These are phyloP conservation scores for Ophioderma brevispina DNA, from an alignment of 35 echinoderm and acorn worm genomes.

Conservation along the genomic window DNA sequence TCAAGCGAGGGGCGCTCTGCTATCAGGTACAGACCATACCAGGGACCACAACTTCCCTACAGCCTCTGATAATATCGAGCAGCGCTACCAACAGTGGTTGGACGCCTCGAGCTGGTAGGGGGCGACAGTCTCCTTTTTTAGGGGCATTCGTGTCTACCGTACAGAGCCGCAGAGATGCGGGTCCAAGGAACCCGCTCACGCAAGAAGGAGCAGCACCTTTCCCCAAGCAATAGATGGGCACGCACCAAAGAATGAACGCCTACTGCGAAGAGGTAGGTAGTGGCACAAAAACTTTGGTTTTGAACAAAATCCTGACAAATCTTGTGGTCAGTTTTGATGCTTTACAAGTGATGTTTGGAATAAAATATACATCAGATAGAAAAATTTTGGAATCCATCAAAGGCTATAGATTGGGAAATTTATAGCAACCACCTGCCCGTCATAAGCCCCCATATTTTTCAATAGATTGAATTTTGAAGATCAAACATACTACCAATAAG, in stretches of 20 bases:
- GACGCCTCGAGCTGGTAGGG: too few relatives aligned
- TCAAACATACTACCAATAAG: constrained; percentile 22
- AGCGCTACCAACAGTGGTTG: too few relatives aligned
- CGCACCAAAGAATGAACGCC: neutral
- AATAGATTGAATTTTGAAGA: constrained; percentile 39
- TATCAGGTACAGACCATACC: too few relatives aligned
- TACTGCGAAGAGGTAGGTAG: neutral
- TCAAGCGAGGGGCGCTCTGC: neutral
- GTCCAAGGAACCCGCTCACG: too few relatives aligned
- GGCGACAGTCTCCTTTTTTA: too few relatives aligned
- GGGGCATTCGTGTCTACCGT: too few relatives aligned
- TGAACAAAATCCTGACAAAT: too few relatives aligned
- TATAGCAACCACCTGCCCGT: constrained; percentile 15
- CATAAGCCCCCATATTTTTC: constrained; percentile 24
- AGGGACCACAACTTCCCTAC: too few relatives aligned
- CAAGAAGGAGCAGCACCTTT: neutral
- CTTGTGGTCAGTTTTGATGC: constrained; percentile 61
- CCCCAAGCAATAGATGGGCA: too few relatives aligned
- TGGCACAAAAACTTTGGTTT: too few relatives aligned
- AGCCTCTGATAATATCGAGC: too few relatives aligned
- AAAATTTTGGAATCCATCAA: constrained; percentile 50
- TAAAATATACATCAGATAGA: constrained; percentile 48
- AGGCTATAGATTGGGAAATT: constrained; percentile 67
- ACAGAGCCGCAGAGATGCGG: too few relatives aligned
- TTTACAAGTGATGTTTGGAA: constrained; percentile 48